phyloP scores from a whole-genome alignment of 1,140 invertebrate species.

The Druon quercuslanigerum region DNA sequence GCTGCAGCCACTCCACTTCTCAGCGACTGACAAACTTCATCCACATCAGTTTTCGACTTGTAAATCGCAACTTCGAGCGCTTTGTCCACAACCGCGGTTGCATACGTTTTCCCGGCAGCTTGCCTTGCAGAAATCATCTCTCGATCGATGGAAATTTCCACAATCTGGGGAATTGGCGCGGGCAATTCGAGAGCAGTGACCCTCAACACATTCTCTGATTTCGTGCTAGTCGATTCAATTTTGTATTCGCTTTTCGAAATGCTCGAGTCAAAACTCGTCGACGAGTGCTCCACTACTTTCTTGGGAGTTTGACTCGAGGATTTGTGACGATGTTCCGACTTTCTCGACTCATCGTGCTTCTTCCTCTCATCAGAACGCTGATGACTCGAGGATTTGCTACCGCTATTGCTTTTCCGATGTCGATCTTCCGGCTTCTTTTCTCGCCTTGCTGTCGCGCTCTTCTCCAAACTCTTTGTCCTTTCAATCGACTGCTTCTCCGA shows the following conservation, averaged over 20 bases:
- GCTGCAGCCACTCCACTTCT: slow-evolving; percentile 66
- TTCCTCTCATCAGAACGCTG: slow-evolving; percentile 27
- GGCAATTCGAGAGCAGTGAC: background rate
- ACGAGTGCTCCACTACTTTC: background rate
- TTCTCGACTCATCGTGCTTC: slow-evolving; percentile 3
- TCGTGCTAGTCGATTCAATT: background rate
- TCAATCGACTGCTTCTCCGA: slow-evolving; percentile 61
- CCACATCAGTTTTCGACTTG: slow-evolving; percentile 73
- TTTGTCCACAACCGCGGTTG: slow-evolving; percentile 71
- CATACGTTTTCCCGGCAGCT: slow-evolving; percentile 64
- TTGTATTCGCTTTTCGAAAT: slow-evolving; percentile 9
- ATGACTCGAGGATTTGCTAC: slow-evolving; percentile 16
- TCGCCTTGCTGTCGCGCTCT: background rate
- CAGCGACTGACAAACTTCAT: slow-evolving; percentile 71
- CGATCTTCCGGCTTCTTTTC: slow-evolving; percentile 14
- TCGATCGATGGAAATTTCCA: slow-evolving; percentile 42
- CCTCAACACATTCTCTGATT: slow-evolving; percentile 28
- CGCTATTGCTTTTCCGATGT: slow-evolving; percentile 1
- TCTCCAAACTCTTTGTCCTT: slow-evolving; percentile 16
- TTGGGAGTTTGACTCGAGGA: background rate
- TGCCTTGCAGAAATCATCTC: slow-evolving; percentile 54
- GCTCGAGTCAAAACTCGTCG: background rate
- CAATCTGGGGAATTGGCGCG: background rate
- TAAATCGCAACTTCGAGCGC: slow-evolving; percentile 73
- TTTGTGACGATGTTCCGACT: slow-evolving; percentile 13